Conservation (phyloP, 2,797 vertebrate species). For the Acipenser oxyrinchus region DNA sequence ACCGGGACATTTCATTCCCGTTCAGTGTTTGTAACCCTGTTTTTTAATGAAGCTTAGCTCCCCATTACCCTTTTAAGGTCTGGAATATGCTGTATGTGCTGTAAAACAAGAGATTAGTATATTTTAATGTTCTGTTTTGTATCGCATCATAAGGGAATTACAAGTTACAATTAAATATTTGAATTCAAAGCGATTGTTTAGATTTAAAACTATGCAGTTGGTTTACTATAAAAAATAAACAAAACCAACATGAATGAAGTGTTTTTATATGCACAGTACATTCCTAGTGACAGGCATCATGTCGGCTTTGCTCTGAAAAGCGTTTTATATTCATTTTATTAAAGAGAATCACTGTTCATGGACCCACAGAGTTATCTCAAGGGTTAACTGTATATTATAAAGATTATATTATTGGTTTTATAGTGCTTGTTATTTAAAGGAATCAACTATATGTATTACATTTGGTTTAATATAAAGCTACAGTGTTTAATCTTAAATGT, state of each 20-base stretch:
- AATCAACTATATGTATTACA: background rate
- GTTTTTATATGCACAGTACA: background rate
- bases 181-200: background rate
- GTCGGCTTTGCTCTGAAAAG: background rate
- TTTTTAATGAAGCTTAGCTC: background rate
- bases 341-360: constrained; percentile 22
- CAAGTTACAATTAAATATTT: constrained; percentile 10
- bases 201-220: background rate
- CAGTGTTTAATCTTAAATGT: too few relatives aligned
- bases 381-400: constrained; percentile 20
- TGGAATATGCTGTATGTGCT: background rate
- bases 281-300: background rate
- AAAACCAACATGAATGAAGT: background rate
- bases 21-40: background rate
- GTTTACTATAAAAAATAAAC: background rate
- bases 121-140: constrained; percentile 9
- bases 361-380: constrained; percentile 5
- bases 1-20: background rate
- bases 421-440: constrained; percentile 19
- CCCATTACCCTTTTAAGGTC: too few relatives aligned
- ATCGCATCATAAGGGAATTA: background rate
- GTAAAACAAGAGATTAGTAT: constrained; percentile 1
- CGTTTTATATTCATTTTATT: constrained; percentile 3
- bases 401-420: constrained; percentile 19
- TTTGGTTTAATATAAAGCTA: too few relatives aligned